Percentiles rank a stretch among this genome's conserved stretches.
phyloP scores from a whole-genome alignment of 2,888 invertebrate genomes.

The Microplitis deprimator region DNA sequence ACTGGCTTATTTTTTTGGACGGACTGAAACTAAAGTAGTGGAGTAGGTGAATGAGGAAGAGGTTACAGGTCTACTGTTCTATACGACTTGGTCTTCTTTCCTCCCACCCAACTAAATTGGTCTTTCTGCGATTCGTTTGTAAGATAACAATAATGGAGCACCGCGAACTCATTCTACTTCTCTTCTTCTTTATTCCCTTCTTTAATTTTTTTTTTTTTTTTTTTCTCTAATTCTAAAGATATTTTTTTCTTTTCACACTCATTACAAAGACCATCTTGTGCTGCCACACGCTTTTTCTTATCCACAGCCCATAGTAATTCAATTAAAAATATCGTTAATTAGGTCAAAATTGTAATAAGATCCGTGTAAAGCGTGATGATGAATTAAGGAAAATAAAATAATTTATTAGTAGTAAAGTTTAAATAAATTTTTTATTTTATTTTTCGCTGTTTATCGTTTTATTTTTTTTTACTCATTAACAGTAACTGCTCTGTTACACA shows the following conservation, averaged over 20 bases:
- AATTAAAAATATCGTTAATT: slow-evolving; percentile 67
- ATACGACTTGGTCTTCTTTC: not conserved
- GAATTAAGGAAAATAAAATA: slow-evolving; percentile 45
- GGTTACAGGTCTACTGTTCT: slow-evolving; percentile 28
- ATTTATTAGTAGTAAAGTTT: slow-evolving; percentile 18
- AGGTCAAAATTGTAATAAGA: slow-evolving; percentile 55
- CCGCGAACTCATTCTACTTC: slow-evolving; percentile 32
- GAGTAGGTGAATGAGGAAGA: slow-evolving; percentile 34
- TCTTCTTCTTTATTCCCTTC: slow-evolving; percentile 12
- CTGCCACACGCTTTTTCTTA: slow-evolving; percentile 32
- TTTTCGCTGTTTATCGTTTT: not conserved
- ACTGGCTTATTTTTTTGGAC: slow-evolving; percentile 29
- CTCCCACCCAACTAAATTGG: slow-evolving; percentile 43
- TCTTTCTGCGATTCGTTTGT: slow-evolving; percentile 45
- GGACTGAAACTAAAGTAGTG: not conserved
- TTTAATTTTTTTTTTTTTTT: not conserved
- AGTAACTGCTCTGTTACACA: not conserved
- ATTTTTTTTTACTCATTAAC: slow-evolving; percentile 7
- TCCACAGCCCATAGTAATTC: slow-evolving; percentile 55
- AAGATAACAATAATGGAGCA: slow-evolving; percentile 49
- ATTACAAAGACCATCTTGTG: slow-evolving; percentile 38
- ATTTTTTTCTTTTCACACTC: slow-evolving; percentile 35
- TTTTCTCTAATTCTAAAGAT: slow-evolving; percentile 16
- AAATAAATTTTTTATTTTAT: not conserved
- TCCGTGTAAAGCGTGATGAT: slow-evolving; percentile 38